These are phyloP conservation scores for Blastobasis lacticolella DNA, from an alignment of 2,888 invertebrate genomes.

Conservation along the genomic window DNA sequence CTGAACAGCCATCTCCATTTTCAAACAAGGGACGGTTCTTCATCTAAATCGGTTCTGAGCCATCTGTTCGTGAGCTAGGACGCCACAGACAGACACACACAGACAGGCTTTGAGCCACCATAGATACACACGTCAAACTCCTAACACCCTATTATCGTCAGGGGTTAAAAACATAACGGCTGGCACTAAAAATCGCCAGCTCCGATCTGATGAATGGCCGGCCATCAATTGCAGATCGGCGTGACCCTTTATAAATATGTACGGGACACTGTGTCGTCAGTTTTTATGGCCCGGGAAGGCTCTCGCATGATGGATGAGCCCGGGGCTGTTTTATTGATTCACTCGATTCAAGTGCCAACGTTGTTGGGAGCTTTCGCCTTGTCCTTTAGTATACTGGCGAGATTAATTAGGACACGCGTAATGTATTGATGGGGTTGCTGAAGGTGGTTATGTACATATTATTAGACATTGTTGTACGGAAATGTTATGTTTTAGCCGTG, in stretches of 20 bases:
- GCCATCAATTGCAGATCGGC: slow-evolving; percentile 60
- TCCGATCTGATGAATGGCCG: slow-evolving; percentile 52
- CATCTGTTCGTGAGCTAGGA: too few species aligned
- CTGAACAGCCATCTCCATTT: too few species aligned
- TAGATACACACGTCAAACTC: too few species aligned
- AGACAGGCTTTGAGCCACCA: too few species aligned
- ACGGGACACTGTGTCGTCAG: slow-evolving; percentile 55
- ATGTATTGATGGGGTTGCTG: background rate
- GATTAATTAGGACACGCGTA: background rate
- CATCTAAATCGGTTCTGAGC: too few species aligned
- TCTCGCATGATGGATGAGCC: slow-evolving; percentile 42
- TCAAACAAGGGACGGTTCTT: too few species aligned
- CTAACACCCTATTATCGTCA: too few species aligned
- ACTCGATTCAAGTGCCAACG: slow-evolving; percentile 36
- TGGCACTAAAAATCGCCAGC: background rate
- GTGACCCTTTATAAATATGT: slow-evolving; percentile 67
- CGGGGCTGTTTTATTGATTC: slow-evolving; percentile 51
- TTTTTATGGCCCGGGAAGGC: slow-evolving; percentile 52
- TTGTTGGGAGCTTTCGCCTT: background rate
- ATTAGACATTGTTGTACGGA: too few species aligned
- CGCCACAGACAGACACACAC: too few species aligned
- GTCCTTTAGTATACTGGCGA: background rate
- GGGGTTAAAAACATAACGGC: too few species aligned
- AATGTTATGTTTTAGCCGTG: too few species aligned
- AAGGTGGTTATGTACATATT: too few species aligned